Base-by-base conservation (phyloP, 2,888 invertebrate genomes). In the Papilio demoleus region DNA sequence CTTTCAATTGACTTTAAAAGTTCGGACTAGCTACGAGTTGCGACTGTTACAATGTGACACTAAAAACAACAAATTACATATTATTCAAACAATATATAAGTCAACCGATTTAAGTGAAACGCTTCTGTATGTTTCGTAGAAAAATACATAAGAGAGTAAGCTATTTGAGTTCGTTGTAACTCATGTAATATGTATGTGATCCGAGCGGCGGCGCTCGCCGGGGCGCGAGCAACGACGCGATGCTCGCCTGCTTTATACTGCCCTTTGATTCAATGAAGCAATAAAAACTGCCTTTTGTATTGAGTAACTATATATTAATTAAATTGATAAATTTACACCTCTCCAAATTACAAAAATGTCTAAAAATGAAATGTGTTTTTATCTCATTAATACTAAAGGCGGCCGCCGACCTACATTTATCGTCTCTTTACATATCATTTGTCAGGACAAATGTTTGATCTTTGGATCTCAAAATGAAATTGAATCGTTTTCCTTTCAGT, bases 391-490 rank as follows among this genome's bases (percentile, higher is more conserved):
- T 1, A 45, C 17, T 4, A 45, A 45, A 45, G 17, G 19, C 42
- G 4, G 14, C 19, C 17, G 1, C 17, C 17, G 6, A 4, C 12
- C n/a, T 45, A 9, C 19, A 45, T 17, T 45, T 17, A 45, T 17
- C 19, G 42, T 45, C 17, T 45, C 19, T 45, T 45, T 45, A 45
- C 17, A 45, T 45, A 45, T 19, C n/a, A 17, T 45, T 42, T 45
- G 42, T 45, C 17, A 45, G 42, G 5, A n/a, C 42, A n/a, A 19
- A 45, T 45, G 42, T 45, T 45, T 45, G 19, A 45, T 45, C 42
- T 45, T 45, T 5, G 8, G 17, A 45, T 19, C 19, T 19, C 17
- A 45, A 45, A 45, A 17, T 17, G 42, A 45, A 45, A 45, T 45
- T 19, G 42, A 45, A 45, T 45, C 42, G 42, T 45, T 45, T 17